Base-by-base conservation (phyloP, 2,797 vertebrate genomes). In the Valencia hispanica region DNA sequence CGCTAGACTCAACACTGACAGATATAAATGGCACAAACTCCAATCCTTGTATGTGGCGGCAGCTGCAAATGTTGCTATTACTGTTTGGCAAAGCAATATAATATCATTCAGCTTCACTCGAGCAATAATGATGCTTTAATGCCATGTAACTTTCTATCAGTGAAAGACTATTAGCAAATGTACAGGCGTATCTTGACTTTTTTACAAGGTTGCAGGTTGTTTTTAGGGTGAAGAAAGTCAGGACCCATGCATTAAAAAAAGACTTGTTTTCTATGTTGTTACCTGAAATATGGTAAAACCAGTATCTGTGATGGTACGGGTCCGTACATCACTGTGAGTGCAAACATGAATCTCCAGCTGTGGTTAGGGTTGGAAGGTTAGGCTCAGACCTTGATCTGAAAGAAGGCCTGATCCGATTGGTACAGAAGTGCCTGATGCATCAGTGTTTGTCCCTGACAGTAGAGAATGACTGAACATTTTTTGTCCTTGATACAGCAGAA, bases 1-100 rank as follows among this genome's bases (percentile, higher is more conserved):
- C 55, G 17, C 25, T 41, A 57, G 70, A 72, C 65, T 43, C 36
- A n/a, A 63, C 71, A 77, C 50, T 65, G 75, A 70, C 78, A 59
- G 39, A 20, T 68, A 68, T 75, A 57, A 71, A 72, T 22, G 51
- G 22, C 14, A 74, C 57, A 80, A 48, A 72, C 41, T 30, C 22
- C 68, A 53, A 76, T 75, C 70, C 47, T 53, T 36, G 55, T 39
- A 34, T 10, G 45, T 39, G 14, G 22, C 20, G 8, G 32, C 61
- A 74, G 47, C 34, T 74, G 72, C 27, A 15, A 47, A 63, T 50
- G 57, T 48, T 71, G 36, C 18, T 66, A 41, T 66, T 12, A 41
- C 20, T 5, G 5, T 25, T 22, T 25, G 63, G 20, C 63, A 14
- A 5, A 68, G 39, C 20, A 51, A 12, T 53, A 36, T 32, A 9